Conservation (phyloP, 2,797 vertebrate species). For the Cryptoprocta ferox region DNA sequence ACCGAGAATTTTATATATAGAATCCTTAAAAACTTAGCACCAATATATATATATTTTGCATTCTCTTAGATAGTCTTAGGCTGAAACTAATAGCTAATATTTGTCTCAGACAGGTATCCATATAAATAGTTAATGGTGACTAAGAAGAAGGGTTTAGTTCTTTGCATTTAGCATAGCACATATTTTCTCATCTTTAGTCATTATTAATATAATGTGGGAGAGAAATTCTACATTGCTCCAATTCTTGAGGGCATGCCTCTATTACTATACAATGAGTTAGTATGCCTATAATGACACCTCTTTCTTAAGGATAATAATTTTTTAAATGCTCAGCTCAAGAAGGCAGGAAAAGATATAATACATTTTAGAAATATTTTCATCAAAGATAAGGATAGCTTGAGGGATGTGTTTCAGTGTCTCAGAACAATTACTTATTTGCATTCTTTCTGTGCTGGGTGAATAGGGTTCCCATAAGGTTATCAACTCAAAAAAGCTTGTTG, state of each 20-base stretch:
- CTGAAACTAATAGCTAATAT: not conserved
- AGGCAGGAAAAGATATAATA: not conserved
- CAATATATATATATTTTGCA: not conserved
- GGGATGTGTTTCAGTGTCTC: not conserved
- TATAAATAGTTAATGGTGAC: not conserved
- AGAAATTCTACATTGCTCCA: not conserved
- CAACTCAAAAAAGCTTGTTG: not conserved
- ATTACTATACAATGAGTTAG: not conserved
- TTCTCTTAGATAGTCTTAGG: not conserved
- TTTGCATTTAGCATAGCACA: not conserved
- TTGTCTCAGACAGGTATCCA: not conserved
- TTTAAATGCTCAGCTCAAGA: not conserved
- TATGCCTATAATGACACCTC: not conserved
- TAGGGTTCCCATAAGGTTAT: not conserved
- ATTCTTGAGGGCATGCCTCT: not conserved
- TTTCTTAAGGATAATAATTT: not conserved
- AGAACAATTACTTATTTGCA: not conserved
- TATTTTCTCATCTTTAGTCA: not conserved
- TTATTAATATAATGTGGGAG: not conserved
- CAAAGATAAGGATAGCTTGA: conserved; percentile 13
- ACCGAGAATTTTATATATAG: not conserved
- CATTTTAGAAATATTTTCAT: conserved; percentile 23
- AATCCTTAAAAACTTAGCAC: not conserved
- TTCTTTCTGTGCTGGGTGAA: not conserved
- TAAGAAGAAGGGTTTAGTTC: not conserved